Evolutionary conservation across 2,113 vertebrate species (phyloP).

Genomic region (Turdus rufiventris): DNA sequence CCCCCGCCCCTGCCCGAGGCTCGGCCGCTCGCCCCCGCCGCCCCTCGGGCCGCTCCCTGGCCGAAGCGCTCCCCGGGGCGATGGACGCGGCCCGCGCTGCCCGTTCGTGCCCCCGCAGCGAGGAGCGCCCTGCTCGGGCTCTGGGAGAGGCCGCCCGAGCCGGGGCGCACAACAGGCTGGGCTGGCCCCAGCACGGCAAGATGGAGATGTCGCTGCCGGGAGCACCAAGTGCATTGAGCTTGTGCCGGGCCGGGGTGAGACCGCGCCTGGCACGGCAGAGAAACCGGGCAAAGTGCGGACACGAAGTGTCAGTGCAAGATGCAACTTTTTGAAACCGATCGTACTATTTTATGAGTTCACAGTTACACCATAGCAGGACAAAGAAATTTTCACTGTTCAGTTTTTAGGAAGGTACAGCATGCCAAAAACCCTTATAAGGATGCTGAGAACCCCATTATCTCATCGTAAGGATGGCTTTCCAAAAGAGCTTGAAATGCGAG

Average conservation of each 20-base stretch:
- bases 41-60: background rate
- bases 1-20: background rate
- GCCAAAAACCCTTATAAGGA: background rate
- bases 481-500: background rate
- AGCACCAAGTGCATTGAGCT: accelerated
- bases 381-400: background rate
- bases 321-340: background rate
- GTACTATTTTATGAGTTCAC: background rate
- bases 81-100: background rate
- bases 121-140: accelerated
- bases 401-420: background rate
- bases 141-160: background rate
- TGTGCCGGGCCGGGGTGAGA: background rate
- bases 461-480: background rate
- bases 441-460: background rate
- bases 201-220: background rate
- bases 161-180: background rate
- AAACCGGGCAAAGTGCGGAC: background rate
- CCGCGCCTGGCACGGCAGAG: background rate
- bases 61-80: background rate
- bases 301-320: no score
- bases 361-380: background rate
- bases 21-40: background rate
- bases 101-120: background rate
- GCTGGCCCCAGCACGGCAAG: background rate